Evolutionary conservation across 2,888 invertebrate species (phyloP), one percentile per base, ranked within the genome.

Genomic region (Acronicta aceris): DNA sequence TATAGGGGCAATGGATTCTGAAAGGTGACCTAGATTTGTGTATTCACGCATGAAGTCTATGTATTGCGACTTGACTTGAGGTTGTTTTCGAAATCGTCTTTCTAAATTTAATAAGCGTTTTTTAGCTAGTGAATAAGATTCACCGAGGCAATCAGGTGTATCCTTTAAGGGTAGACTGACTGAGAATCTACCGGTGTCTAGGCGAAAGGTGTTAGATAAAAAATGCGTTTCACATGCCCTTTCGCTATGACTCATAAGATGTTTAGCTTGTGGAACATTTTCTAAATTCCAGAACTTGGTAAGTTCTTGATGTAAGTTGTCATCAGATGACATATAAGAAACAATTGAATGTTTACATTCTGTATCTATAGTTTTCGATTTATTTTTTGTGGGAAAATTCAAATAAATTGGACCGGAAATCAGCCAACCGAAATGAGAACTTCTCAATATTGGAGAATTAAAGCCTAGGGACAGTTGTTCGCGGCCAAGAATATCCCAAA

Each of bases 371-470:
- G 0, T 40, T 15, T 17, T 38, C 40, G 25, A n/a, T n/a, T n/a
- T 2, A 41, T 25, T 25, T 2, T 8, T 5, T 25, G 33, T 33
- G 7, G 36, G 4, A 25, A 25, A 25, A 25, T 25, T 25, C 25
- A 25, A 42, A 25, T 17, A 36, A 15, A 66, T 65, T 21, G 69
- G 57, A 21, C 69, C 70, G 2, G 62, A 42, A 8, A 70, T 43
- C 10, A 70, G 16, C 67, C 67, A 71, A n/a, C 69, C 65, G 0
- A 74, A 55, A n/a, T 68, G 55, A 6, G 67, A 59, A 41, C 47
- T 59, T 12, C 40, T 50, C 36, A 74, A 51, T 9, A 25, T 63
- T 9, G 55, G 67, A 6, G 41, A 56, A 8, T 50, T 48, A 3
- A 21, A 2, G 1, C 68, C 70, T 27, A 75, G 21, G 6, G 57